These are phyloP conservation scores for Lethenteron camtschaticum DNA, from an alignment of 2,113 vertebrate genomes.

Conservation along the genomic window DNA sequence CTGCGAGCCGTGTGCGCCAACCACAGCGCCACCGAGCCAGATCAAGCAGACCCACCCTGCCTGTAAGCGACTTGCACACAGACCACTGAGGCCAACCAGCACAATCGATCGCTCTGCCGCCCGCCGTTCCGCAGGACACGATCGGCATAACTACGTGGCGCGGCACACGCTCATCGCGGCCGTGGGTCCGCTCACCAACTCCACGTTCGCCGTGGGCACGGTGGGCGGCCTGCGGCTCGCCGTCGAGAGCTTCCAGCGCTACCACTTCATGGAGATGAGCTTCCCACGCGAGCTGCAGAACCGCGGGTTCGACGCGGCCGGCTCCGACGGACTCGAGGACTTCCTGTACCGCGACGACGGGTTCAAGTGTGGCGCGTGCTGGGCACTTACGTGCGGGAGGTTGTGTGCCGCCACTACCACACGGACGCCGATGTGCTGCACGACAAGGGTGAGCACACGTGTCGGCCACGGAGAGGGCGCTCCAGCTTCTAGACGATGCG, in stretches of 20 bases:
- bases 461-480: too few relatives aligned
- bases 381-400: not conserved
- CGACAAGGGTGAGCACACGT: too few relatives aligned
- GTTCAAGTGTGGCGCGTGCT: not conserved
- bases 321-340: not conserved
- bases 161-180: conserved; percentile 1
- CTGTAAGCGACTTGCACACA: too few relatives aligned
- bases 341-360: conserved; percentile 2
- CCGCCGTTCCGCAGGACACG: not conserved
- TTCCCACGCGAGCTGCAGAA: not conserved
- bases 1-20: too few relatives aligned
- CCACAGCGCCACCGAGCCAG: too few relatives aligned
- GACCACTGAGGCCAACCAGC: too few relatives aligned
- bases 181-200: conserved; percentile 1
- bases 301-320: not conserved
- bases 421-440: not conserved
- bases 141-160: conserved; percentile 5
- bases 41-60: too few relatives aligned
- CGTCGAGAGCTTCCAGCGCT: not conserved
- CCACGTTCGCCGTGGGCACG: conserved; percentile 3
- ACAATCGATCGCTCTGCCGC: not conserved
- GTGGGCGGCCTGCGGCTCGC: conserved; percentile 3
- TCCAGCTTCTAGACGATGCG: too few relatives aligned
- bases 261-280: not conserved
- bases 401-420: not conserved